A percentile compares a stretch with the other conserved stretches of the same genome.
Conservation (phyloP, 2,888 invertebrate species). For the Heliconius erato region DNA sequence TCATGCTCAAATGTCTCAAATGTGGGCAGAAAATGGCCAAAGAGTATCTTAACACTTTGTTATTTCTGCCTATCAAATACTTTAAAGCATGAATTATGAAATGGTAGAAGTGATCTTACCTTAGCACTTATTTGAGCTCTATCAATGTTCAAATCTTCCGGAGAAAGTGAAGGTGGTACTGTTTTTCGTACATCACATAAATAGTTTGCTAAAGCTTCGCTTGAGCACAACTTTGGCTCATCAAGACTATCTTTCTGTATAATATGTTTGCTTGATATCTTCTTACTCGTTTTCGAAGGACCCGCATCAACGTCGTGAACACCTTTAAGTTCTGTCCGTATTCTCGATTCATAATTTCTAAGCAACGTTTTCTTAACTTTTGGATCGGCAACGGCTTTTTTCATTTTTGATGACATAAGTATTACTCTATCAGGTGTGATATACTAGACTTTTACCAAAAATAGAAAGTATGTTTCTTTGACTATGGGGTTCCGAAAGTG, state of each 20-base stretch:
- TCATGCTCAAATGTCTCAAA: no score
- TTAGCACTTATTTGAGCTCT: conserved; percentile 63
- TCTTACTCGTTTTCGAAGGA: conserved; percentile 54
- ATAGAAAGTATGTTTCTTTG: not conserved
- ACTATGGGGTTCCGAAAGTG: no score
- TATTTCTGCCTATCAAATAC: no score
- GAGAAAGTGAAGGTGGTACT: conserved; percentile 56
- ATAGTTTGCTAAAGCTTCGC: conserved; percentile 73
- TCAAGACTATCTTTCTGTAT: conserved; percentile 61
- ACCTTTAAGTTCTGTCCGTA: conserved; percentile 57
- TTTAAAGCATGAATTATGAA: no score
- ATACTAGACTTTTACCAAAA: not conserved
- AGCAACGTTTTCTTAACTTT: conserved; percentile 78
- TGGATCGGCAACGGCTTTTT: conserved; percentile 65
- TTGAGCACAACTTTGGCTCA: conserved; percentile 75
- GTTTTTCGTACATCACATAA: conserved; percentile 64
- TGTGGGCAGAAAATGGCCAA: no score
- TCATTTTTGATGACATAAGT: conserved; percentile 60
- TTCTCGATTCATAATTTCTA: conserved; percentile 70
- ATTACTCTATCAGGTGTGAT: not conserved
- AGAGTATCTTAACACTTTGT: no score
- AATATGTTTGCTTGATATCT: not conserved
- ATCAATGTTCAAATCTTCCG: conserved; percentile 64
- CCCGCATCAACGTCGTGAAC: conserved; percentile 63
- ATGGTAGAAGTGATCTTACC: conserved; percentile 56